Conservation (phyloP, 2,113 vertebrate genomes). For the Eira barbara region DNA sequence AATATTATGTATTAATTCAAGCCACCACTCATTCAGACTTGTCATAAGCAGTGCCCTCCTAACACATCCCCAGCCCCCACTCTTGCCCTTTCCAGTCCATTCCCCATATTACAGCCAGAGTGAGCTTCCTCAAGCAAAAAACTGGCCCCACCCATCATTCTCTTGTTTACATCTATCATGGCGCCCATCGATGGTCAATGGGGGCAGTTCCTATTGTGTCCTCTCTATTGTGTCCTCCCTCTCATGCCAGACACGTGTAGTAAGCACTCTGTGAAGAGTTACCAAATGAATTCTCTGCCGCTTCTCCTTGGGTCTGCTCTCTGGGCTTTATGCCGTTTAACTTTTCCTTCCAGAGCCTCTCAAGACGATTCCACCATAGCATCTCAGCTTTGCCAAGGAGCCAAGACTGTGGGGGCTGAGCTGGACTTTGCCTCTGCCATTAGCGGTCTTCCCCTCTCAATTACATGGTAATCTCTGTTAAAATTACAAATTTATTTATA, state of each 20-base stretch:
- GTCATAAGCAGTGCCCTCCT: accelerated
- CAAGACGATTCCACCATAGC: accelerated
- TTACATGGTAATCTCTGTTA: conserved; percentile 77
- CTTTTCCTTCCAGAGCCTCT: not conserved
- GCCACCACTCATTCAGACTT: not conserved
- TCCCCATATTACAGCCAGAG: not conserved
- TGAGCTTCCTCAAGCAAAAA: not conserved
- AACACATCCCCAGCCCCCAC: not conserved
- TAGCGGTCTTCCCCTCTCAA: conserved; percentile 58
- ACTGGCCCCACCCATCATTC: accelerated
- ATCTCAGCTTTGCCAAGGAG: not conserved
- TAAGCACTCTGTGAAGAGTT: not conserved
- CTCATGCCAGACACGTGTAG: accelerated
- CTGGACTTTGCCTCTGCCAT: not conserved
- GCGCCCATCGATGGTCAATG: accelerated
- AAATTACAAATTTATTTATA: conserved; percentile 80
- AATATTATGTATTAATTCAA: not conserved
- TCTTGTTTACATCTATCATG: not conserved
- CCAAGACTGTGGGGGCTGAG: not conserved
- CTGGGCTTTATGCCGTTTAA: not conserved
- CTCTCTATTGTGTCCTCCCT: no score
- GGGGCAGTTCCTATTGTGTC: accelerated
- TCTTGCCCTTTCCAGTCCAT: not conserved
- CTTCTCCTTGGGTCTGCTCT: not conserved
- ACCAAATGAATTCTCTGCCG: accelerated